Conservation (phyloP, 2,113 vertebrate genomes). For the Vulpes ferrilata region DNA sequence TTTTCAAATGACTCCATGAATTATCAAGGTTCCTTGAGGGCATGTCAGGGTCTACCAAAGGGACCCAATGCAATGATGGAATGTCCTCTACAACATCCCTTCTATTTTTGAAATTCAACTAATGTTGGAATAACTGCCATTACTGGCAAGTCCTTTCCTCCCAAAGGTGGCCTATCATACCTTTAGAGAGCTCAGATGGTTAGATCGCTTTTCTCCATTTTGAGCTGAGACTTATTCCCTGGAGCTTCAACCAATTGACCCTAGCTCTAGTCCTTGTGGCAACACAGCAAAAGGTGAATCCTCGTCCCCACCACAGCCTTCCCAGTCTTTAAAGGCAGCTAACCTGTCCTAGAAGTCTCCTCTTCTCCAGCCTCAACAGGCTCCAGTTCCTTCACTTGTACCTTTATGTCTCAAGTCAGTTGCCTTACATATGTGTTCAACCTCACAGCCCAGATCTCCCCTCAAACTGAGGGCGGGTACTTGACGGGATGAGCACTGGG, state of each 20-base stretch:
- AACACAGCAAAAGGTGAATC: slow-evolving; percentile 2
- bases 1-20: slow-evolving; percentile 45
- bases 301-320: neutral
- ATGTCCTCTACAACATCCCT: neutral
- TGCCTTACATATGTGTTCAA: neutral
- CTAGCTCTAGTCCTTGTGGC: neutral
- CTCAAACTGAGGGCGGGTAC: neutral
- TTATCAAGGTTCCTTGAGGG: neutral
- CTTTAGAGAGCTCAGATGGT: neutral
- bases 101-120: neutral
- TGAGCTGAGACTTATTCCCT: slow-evolving; percentile 44
- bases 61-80: neutral
- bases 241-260: slow-evolving; percentile 1
- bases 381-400: neutral
- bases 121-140: neutral
- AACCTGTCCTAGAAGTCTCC: neutral
- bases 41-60: neutral
- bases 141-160: neutral
- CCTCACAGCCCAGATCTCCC: neutral
- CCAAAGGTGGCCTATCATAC: neutral
- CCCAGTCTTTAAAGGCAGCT: slow-evolving; percentile 45
- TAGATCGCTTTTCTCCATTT: neutral
- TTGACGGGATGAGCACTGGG: too few species aligned
- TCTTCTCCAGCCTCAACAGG: neutral
- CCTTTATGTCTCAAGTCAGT: neutral